These are phyloP conservation scores for Neoarius graeffei DNA, from an alignment of 2,113 vertebrate species.

Conservation along the genomic window DNA sequence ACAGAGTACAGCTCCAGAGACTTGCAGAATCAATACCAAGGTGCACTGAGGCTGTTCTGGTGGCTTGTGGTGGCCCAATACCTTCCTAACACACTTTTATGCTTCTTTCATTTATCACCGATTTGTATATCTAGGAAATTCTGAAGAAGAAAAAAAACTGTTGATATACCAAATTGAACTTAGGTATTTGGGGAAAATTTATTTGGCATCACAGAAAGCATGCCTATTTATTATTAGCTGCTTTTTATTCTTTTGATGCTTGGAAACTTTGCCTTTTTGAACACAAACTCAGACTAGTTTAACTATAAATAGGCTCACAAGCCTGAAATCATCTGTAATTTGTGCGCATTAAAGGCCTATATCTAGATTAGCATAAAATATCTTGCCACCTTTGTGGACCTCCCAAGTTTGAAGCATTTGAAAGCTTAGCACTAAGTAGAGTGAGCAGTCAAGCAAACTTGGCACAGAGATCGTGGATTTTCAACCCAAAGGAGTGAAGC, in stretches of 20 bases:
- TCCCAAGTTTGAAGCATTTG: slow-evolving; percentile 35
- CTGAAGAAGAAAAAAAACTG: not conserved
- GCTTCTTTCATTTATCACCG: not conserved
- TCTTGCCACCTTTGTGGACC: slow-evolving; percentile 47
- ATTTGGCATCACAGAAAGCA: slow-evolving; percentile 21
- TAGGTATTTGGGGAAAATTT: not conserved
- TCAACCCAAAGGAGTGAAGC: slow-evolving; percentile 49
- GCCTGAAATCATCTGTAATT: slow-evolving; percentile 43
- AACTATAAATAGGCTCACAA: slow-evolving; percentile 33
- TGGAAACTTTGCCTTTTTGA: slow-evolving; percentile 13
- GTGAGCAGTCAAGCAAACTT: slow-evolving; percentile 31
- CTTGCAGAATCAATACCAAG: not conserved
- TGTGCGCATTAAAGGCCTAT: slow-evolving; percentile 38
- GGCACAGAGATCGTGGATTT: slow-evolving; percentile 30
- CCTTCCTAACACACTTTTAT: not conserved
- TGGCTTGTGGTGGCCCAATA: not conserved
- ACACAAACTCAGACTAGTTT: slow-evolving; percentile 22
- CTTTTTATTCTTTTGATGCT: slow-evolving; percentile 17
- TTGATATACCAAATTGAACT: not conserved
- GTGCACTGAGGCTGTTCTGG: not conserved
- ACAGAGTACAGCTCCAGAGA: not conserved
- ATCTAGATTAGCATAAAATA: slow-evolving; percentile 44
- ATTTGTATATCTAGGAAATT: not conserved
- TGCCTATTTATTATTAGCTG: not conserved
- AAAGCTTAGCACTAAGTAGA: slow-evolving; percentile 32